phyloP scores from a whole-genome alignment of 2,113 vertebrate species.

The Oxyruncus cristatus region DNA sequence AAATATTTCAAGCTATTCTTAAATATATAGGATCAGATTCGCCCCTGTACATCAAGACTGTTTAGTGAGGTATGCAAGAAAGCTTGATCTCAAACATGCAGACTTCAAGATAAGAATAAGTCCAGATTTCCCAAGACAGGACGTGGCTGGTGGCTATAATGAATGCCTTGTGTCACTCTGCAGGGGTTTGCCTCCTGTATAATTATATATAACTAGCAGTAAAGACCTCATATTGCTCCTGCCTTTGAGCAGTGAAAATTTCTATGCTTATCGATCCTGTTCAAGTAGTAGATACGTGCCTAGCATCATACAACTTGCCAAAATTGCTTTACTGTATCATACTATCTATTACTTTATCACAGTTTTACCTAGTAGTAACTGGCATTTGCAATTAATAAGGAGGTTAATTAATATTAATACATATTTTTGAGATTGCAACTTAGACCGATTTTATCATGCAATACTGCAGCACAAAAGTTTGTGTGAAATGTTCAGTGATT shows the following conservation, averaged over 20 bases:
- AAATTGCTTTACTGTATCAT: not conserved
- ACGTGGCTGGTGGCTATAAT: not conserved
- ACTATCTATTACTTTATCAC: not conserved
- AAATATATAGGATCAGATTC: constrained; percentile 3
- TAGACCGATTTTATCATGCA: not conserved
- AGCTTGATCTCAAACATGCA: constrained; percentile 25
- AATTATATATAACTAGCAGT: not conserved
- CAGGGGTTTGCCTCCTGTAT: not conserved
- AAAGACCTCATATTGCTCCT: not conserved
- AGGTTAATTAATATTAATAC: not conserved
- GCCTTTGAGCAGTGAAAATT: not conserved
- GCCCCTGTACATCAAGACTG: not conserved
- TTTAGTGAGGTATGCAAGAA: constrained; percentile 25
- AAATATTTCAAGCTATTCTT: constrained; percentile 40
- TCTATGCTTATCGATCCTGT: not conserved
- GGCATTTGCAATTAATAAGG: not conserved
- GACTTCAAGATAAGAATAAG: not conserved
- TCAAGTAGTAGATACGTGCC: not conserved
- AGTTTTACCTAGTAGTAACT: not conserved
- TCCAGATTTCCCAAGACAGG: not conserved
- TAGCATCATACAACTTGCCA: not conserved
- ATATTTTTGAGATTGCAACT: not conserved
- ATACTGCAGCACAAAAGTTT: not conserved
- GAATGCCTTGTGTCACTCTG: not conserved
- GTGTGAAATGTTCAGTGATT: not conserved